These are phyloP conservation scores for Zosterops borbonicus DNA, from an alignment of 2,113 vertebrate species.

Conservation along the genomic window DNA sequence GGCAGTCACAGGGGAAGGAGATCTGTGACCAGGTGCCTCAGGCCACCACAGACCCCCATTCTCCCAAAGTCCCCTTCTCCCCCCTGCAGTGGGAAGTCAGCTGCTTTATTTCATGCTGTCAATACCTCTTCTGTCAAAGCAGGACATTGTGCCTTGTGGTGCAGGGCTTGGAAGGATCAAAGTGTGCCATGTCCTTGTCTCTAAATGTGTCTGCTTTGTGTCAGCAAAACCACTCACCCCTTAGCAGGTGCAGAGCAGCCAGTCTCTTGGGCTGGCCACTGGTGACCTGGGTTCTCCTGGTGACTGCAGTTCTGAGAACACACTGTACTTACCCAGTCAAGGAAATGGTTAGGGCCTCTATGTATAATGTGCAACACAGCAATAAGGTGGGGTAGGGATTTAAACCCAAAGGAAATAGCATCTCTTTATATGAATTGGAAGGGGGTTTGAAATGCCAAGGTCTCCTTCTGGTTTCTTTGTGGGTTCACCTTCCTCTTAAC, in stretches of 20 bases:
- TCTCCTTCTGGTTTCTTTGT: constrained; percentile 7
- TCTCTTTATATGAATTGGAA: constrained; percentile 1
- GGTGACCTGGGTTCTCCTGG: not conserved
- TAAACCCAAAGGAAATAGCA: not conserved
- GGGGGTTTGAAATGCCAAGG: not conserved
- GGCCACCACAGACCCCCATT: not conserved
- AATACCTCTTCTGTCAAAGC: not conserved
- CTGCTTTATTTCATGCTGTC: not conserved
- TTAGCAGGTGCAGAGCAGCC: not conserved
- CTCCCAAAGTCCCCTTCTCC: not conserved
- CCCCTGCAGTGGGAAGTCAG: not conserved
- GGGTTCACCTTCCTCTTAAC: constrained; percentile 7
- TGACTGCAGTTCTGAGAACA: not conserved
- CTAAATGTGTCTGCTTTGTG: fast-evolving
- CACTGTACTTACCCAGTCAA: not conserved
- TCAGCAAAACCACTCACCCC: not conserved
- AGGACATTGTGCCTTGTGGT: not conserved
- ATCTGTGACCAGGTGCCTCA: not conserved
- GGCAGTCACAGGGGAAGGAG: not conserved
- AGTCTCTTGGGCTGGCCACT: not conserved
- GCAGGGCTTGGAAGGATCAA: not conserved
- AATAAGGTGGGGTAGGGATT: not conserved
- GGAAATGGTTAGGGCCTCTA: not conserved
- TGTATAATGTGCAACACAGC: not conserved
- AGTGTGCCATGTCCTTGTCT: not conserved